Base-by-base conservation (phyloP, 2,888 invertebrate species). In the Pterostichus madidus region DNA sequence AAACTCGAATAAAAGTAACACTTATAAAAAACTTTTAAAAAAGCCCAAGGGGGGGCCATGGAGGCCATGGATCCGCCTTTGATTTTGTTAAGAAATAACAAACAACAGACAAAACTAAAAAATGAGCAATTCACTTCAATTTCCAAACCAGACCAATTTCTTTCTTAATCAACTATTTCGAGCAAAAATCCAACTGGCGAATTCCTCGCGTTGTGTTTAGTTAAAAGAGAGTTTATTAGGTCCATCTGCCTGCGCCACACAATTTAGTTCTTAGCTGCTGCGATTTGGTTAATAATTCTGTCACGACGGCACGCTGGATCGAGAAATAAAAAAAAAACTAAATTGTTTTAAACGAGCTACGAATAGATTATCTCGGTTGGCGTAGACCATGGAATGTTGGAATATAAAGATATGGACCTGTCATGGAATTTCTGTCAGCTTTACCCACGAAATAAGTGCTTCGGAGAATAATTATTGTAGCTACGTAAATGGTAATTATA, bases 271-370 rank as follows among this genome's bases (percentile, higher is more conserved):
- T 32, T n/a, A 24, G 32, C 35, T 7, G 11, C 31, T 13, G 24
- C 39, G 15, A 68, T 68, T 68, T 39, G 10, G 39, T 44, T 68
- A 68, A 68, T 68, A 68, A 68, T 68, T 68, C 68, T 68, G 68
- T 68, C 68, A 68, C 13, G 68, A 68, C 44, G 44, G 17, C 32
- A n/a, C n/a, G 32, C n/a, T 13, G 35, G 35, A 61, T 59, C 59
- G 31, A 59, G 8, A 68, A 68, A 68, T 68, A 68, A 68, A 68
- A 68, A 68, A 68, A 68, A 68, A 68, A 68, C 39, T 68, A 68
- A 68, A 68, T 68, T 68, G 68, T 68, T 68, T 68, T 44, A 68
- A 68, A 68, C 44, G 68, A 17, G 68, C 68, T 10, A 15, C 39
- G 68, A 68, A 68, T 44, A 68, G 68, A 68, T 44, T 56, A 39